Base-by-base conservation (phyloP, 2,113 vertebrate species). In the Chionis minor region DNA sequence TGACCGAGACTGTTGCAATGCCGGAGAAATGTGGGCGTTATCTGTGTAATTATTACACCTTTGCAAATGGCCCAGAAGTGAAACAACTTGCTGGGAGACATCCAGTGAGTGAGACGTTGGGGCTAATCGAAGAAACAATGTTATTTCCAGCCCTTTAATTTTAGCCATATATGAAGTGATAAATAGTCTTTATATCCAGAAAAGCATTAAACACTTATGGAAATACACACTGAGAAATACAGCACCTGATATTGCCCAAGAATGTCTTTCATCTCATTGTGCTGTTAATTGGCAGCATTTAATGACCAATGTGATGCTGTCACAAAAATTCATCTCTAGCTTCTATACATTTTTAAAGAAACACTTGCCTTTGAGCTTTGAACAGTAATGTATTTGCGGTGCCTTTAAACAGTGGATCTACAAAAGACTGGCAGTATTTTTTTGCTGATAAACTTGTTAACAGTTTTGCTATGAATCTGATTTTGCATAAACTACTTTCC, bases 381-480 rank as follows among this genome's bases (percentile, higher is more conserved):
- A 69, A 32, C 9, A 74, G 23, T 14, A 75, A 7, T 55, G 18
- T 58, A 40, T 59, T 75, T 63, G 7, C 72, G 49, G 40, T 75
- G 17, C 30, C 35, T 45, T 92, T 73, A 86, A 61, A 47, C 8
- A 47, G 14, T 15, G 8, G 6, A 18, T 59, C 12, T 63, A 8
- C 63, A 38, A 72, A 92, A 63, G 23, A 59, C 9, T 23, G 42
- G 15, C 16, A 56, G 61, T 44, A 66, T 44, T 80, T 88, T 49
- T 79, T 61, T 72, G 10, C 22, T 26, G 14, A 63, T 59, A 55
- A 82, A 35, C 8, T 35, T 69, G 1, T 55, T 92, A 55, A 19
- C 7, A 33, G 2, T 35, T 75, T 59, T 67, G 15, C 35, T 56
- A 13, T 0, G 0, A 79, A 52, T 40, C 4, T 82, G 70, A 56